Evolutionary conservation across 1,140 invertebrate genomes (phyloP).

Genomic region (Drosophila ficusphila): DNA sequence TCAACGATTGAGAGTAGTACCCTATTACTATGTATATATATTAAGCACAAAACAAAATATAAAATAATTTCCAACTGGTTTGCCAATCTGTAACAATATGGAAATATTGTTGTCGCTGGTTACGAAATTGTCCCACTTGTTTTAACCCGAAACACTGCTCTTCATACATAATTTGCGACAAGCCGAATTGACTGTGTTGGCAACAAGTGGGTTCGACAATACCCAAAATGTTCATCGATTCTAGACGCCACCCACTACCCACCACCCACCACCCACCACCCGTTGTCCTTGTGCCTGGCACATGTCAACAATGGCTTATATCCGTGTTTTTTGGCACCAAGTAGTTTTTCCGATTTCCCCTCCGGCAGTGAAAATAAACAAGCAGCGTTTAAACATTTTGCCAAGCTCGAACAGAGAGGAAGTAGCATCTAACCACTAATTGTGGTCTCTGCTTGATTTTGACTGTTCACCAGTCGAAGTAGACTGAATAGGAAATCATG

Average conservation of each 20-base stretch:
- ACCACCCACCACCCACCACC: neutral
- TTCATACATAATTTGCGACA: slow-evolving; percentile 17
- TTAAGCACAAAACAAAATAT: too few relatives aligned
- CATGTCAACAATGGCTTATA: slow-evolving; percentile 31
- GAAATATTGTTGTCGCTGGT: neutral
- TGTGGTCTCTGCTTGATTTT: neutral
- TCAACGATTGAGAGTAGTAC: too few relatives aligned
- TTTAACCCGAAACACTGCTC: neutral
- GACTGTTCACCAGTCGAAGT: neutral
- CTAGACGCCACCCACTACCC: neutral
- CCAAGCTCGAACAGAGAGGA: slow-evolving; percentile 34
- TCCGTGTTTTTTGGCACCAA: slow-evolving; percentile 9
- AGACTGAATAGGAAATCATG: neutral
- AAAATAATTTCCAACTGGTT: too few relatives aligned
- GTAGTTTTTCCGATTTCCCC: slow-evolving; percentile 32
- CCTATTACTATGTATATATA: too few relatives aligned
- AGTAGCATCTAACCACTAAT: slow-evolving; percentile 28
- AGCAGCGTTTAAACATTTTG: slow-evolving; percentile 53
- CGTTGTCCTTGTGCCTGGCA: slow-evolving; percentile 18
- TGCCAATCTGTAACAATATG: neutral
- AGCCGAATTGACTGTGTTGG: slow-evolving; percentile 15
- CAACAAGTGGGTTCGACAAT: slow-evolving; percentile 33
- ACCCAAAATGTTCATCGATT: slow-evolving; percentile 18
- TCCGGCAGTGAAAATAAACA: slow-evolving; percentile 34
- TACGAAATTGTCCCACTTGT: neutral